phyloP scores from a whole-genome alignment of 2,797 vertebrate genomes.

The Hypotaenidia philippensis region DNA sequence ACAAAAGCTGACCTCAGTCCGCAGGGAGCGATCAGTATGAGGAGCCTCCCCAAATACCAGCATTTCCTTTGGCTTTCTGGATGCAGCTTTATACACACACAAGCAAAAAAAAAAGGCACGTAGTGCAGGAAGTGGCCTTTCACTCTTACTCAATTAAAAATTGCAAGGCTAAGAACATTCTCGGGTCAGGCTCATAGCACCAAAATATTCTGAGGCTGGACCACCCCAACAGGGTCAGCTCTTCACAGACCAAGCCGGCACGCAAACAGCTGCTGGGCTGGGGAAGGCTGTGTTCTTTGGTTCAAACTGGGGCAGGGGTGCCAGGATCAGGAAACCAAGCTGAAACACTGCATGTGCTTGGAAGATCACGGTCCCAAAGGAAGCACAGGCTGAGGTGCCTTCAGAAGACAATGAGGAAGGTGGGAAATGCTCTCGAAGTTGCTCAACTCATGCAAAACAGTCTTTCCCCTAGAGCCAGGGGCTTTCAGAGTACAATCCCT shows the following conservation, averaged over 20 bases:
- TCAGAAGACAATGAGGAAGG: background rate
- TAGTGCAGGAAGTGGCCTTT: background rate
- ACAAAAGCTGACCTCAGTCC: background rate
- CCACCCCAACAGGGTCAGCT: background rate
- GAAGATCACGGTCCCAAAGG: background rate
- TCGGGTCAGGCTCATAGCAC: background rate
- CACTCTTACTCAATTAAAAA: background rate
- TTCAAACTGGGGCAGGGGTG: background rate
- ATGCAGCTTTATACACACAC: background rate
- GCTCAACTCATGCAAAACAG: background rate
- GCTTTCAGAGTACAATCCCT: constrained; percentile 13
- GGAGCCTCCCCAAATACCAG: background rate
- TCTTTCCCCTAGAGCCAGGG: background rate
- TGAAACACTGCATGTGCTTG: background rate
- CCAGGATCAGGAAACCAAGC: background rate
- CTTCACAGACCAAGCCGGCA: background rate
- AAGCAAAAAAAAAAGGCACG: background rate
- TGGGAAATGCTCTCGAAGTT: background rate
- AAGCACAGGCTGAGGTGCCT: background rate
- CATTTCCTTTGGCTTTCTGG: background rate
- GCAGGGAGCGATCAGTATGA: background rate
- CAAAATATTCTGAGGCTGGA: background rate
- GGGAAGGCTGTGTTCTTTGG: background rate
- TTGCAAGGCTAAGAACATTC: background rate
- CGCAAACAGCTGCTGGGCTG: background rate